A percentile compares a stretch with the other conserved stretches of the same genome.
Evolutionary conservation across 2,797 vertebrate genomes (phyloP).

Genomic region (Typhlichthys eigenmanni): DNA sequence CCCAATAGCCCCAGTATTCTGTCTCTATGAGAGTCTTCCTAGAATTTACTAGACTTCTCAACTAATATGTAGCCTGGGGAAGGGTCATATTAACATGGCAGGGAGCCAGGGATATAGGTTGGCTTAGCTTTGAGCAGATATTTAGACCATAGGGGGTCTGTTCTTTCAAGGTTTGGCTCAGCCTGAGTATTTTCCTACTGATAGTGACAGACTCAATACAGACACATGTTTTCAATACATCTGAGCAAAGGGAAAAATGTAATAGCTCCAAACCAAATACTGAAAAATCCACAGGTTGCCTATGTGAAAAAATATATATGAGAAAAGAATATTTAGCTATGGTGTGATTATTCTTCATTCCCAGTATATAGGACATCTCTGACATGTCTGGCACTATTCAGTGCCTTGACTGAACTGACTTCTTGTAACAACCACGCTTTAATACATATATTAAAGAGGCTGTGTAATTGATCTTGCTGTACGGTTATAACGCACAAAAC

Average conservation of each 20-base stretch:
- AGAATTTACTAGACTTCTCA: slow-evolving; percentile 4
- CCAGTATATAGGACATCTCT: slow-evolving; percentile 15
- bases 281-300: slow-evolving; percentile 22
- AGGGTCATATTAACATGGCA: slow-evolving; percentile 32
- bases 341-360: slow-evolving; percentile 8
- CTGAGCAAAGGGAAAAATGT: slow-evolving; percentile 38
- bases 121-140: slow-evolving; percentile 25
- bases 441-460: no score
- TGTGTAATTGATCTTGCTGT: no score
- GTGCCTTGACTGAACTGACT: slow-evolving; percentile 6
- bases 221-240: slow-evolving; percentile 60
- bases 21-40: not conserved
- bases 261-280: slow-evolving; percentile 42
- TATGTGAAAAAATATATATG: slow-evolving; percentile 46
- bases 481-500: no score
- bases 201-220: slow-evolving; percentile 43
- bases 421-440: not conserved
- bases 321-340: slow-evolving; percentile 8
- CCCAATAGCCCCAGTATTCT: no score
- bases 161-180: slow-evolving; percentile 25
- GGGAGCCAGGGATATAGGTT: slow-evolving; percentile 37
- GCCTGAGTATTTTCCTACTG: slow-evolving; percentile 36
- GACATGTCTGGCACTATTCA: slow-evolving; percentile 7
- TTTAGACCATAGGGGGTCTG: slow-evolving; percentile 28
- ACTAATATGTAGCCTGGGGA: slow-evolving; percentile 37